Conservation (phyloP, 2,888 invertebrate genomes). For the Drosophila putrida region DNA sequence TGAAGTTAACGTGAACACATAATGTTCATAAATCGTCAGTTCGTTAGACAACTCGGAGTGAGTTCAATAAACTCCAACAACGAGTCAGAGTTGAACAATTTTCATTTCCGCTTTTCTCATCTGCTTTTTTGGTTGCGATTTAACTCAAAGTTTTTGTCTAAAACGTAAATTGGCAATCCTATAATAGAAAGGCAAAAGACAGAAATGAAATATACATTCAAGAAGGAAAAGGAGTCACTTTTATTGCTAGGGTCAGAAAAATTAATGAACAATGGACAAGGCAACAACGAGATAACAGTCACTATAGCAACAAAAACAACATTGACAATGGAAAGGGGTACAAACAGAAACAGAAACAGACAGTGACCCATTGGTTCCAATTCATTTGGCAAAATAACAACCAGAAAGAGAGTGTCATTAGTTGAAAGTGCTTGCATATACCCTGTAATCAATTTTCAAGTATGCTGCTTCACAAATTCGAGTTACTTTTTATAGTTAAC, state of each 20-base stretch:
- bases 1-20: constrained; percentile 20
- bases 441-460: background rate
- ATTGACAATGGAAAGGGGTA: constrained; percentile 5
- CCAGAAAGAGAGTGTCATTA: background rate
- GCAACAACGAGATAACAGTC: constrained; percentile 25
- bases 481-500: background rate
- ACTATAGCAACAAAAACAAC: constrained; percentile 20
- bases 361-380: constrained; percentile 61
- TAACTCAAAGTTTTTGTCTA: constrained; percentile 11
- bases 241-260: constrained; percentile 62
- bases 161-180: constrained; percentile 63
- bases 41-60: constrained; percentile 47
- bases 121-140: constrained; percentile 11
- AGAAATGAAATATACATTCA: constrained; percentile 45
- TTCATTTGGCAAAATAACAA: constrained; percentile 64
- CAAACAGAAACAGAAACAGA: constrained; percentile 7
- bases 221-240: constrained; percentile 40
- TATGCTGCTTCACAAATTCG: background rate
- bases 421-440: constrained; percentile 5
- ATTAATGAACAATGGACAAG: constrained; percentile 66
- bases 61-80: constrained; percentile 70
- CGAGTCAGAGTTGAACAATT: constrained; percentile 53
- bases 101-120: constrained; percentile 65
- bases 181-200: constrained; percentile 6
- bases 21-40: constrained; percentile 25